These are phyloP conservation scores for Rhimphoctona megacephalus DNA, from an alignment of 2,888 invertebrate species.

Conservation along the genomic window DNA sequence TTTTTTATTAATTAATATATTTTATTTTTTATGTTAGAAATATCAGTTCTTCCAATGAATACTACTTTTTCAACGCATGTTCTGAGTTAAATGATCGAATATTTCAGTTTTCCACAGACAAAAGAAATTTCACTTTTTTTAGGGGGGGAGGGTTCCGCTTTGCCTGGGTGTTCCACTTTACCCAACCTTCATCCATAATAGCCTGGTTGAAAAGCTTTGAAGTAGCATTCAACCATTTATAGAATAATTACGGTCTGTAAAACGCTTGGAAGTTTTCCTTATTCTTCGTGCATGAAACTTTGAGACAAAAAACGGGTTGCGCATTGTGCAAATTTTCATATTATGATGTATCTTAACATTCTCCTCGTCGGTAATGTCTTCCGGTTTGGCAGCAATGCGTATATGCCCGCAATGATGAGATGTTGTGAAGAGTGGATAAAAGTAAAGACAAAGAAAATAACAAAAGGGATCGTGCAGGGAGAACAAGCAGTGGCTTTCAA, in stretches of 20 bases:
- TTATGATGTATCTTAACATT: background rate
- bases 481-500: constrained; percentile 29
- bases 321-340: background rate
- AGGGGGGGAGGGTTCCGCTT: no score
- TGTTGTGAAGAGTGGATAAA: background rate
- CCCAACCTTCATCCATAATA: no score
- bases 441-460: background rate
- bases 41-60: no score
- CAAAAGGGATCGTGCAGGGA: background rate
- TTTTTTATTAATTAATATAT: no score
- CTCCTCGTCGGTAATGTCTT: constrained; percentile 10
- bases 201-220: background rate
- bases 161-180: no score
- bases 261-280: background rate
- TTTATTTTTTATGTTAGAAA: no score
- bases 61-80: no score
- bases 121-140: no score
- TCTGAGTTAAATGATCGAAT: no score
- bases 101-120: no score
- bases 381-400: background rate
- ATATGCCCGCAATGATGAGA: background rate
- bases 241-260: background rate
- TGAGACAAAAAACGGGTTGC: background rate
- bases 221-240: background rate
- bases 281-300: background rate